phyloP scores from a whole-genome alignment of 2,113 vertebrate genomes.

The Dasyornis broadbenti region DNA sequence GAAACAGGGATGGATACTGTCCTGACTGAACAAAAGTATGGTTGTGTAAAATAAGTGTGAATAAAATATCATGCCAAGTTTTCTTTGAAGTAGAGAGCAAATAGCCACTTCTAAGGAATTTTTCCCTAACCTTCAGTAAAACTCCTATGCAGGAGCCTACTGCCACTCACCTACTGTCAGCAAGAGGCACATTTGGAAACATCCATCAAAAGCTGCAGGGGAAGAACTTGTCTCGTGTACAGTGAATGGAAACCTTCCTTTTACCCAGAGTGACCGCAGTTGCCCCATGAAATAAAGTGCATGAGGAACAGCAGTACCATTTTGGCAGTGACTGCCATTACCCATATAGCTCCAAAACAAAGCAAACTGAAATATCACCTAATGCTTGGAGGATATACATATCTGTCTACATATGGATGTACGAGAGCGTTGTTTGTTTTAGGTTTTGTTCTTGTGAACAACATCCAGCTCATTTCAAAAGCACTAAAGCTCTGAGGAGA shows the following conservation, averaged over 20 bases:
- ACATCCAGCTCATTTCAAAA: background rate
- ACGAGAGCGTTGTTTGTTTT: background rate
- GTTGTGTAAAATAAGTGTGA: background rate
- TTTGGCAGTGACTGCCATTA: background rate
- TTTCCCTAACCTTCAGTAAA: background rate
- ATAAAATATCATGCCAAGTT: background rate
- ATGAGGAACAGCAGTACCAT: background rate
- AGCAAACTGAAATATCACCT: background rate
- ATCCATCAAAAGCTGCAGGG: background rate
- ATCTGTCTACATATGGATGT: background rate
- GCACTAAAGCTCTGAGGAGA: background rate
- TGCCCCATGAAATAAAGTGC: background rate
- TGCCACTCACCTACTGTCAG: background rate
- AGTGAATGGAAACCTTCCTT: background rate
- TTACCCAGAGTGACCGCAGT: background rate
- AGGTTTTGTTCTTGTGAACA: background rate
- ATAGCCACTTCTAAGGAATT: background rate
- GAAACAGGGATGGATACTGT: background rate
- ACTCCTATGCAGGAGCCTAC: background rate
- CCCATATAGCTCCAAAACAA: background rate
- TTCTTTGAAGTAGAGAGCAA: background rate
- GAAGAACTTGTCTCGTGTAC: background rate
- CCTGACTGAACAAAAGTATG: background rate
- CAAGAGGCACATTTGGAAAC: background rate
- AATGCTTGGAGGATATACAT: background rate